These are phyloP conservation scores for Epinotia nisella DNA, from an alignment of 2,888 invertebrate species.

Conservation along the genomic window DNA sequence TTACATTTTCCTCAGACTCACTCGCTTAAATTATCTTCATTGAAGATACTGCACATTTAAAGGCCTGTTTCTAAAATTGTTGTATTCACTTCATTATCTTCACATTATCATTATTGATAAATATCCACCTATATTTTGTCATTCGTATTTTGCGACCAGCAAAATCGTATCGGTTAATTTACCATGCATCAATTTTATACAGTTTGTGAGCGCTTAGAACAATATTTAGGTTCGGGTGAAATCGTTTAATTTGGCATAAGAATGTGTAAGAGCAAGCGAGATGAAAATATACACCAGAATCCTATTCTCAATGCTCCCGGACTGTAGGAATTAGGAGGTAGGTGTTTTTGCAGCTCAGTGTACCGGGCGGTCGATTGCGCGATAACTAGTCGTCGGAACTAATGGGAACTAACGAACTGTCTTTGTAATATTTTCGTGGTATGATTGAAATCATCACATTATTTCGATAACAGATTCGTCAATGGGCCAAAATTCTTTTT, in stretches of 20 bases:
- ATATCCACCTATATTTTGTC: not conserved
- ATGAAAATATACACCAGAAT: too few relatives aligned
- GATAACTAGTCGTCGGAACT: constrained; percentile 62
- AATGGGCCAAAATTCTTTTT: too few relatives aligned
- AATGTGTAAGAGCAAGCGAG: too few relatives aligned
- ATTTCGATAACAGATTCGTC: not conserved
- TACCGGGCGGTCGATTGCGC: constrained; percentile 44
- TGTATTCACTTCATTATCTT: too few relatives aligned
- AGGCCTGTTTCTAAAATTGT: too few relatives aligned
- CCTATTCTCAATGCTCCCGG: too few relatives aligned
- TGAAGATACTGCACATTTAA: too few relatives aligned
- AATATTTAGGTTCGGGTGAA: too few relatives aligned
- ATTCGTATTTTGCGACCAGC: not conserved
- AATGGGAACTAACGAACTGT: constrained; percentile 61
- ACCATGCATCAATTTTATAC: not conserved
- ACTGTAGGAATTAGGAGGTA: not conserved
- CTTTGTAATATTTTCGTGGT: constrained; percentile 17
- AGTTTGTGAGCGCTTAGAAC: too few relatives aligned
- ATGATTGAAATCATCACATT: constrained; percentile 11
- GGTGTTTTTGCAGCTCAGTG: constrained; percentile 20
- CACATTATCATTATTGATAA: too few relatives aligned
- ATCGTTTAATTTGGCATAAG: too few relatives aligned
- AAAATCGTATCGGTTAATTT: not conserved
- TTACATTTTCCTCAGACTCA: not conserved
- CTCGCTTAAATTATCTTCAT: too few relatives aligned